Conservation (phyloP, 2,797 vertebrate species). For the Catamblyrhynchus diadema region DNA sequence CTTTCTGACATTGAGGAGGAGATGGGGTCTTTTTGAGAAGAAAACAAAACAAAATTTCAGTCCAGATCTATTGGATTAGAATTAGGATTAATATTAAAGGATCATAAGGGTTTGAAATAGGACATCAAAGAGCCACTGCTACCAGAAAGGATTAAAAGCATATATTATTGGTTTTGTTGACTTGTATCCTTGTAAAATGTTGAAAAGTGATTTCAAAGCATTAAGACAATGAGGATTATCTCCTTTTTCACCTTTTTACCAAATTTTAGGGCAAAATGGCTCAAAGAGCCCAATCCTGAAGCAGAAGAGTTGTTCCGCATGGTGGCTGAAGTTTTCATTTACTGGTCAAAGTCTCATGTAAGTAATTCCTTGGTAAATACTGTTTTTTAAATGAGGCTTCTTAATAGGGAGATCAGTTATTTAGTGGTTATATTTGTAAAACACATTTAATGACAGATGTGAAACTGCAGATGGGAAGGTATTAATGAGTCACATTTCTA, state of each 20-base stretch:
- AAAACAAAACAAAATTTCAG: neutral
- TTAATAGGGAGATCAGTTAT: neutral
- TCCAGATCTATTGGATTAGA: neutral
- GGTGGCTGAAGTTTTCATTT: slow-evolving; percentile 96
- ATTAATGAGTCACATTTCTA: neutral
- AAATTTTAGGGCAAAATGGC: slow-evolving; percentile 87
- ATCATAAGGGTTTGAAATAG: neutral
- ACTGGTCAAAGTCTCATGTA: slow-evolving; percentile 96
- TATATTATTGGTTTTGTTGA: neutral
- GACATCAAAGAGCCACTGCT: neutral
- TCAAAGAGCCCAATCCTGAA: slow-evolving; percentile 90
- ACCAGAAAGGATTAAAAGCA: neutral
- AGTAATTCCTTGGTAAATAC: slow-evolving; percentile 48
- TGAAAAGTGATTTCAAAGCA: neutral
- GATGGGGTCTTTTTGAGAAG: neutral
- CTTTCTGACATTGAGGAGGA: neutral
- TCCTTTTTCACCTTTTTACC: neutral
- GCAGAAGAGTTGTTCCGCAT: slow-evolving; percentile 92
- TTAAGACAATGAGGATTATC: neutral
- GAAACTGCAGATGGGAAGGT: neutral
- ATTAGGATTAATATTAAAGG: neutral
- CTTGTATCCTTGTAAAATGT: neutral
- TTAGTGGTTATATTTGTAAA: neutral
- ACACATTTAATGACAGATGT: neutral
- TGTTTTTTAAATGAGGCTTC: neutral